Evolutionary conservation across 2,888 invertebrate species (phyloP).

Genomic region (Strigamia crassipes): DNA sequence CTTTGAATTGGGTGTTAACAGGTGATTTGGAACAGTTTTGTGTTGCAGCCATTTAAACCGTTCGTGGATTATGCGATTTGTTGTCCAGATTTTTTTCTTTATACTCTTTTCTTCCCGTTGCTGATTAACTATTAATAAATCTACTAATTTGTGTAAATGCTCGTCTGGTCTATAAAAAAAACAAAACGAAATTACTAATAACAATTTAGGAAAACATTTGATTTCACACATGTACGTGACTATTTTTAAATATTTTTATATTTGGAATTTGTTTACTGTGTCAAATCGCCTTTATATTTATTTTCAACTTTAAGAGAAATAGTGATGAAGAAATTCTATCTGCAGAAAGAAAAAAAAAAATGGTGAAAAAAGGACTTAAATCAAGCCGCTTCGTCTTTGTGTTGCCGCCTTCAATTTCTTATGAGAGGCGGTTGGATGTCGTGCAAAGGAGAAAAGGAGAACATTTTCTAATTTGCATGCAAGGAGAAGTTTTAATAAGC

Average conservation of each 20-base stretch:
- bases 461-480: neutral
- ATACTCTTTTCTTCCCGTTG: neutral
- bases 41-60: neutral
- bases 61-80: neutral
- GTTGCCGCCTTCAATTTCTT: conserved; percentile 17
- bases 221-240: neutral
- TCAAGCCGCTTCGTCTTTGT: conserved; percentile 4
- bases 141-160: neutral
- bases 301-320: neutral
- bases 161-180: neutral
- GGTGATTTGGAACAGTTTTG: neutral
- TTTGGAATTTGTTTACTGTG: neutral
- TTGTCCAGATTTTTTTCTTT: neutral
- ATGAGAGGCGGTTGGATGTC: neutral
- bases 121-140: neutral
- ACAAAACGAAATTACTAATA: too few species aligned
- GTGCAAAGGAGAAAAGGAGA: neutral
- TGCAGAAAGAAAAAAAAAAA: neutral
- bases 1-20: neutral
- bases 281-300: too few species aligned
- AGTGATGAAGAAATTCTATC: conserved; percentile 1
- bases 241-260: neutral
- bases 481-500: neutral
- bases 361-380: neutral
- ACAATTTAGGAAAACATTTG: too few species aligned